Evolutionary conservation across 2,113 vertebrate species (phyloP), one percentile per base, ranked within the genome.

Genomic region (Hypanus sabinus): DNA sequence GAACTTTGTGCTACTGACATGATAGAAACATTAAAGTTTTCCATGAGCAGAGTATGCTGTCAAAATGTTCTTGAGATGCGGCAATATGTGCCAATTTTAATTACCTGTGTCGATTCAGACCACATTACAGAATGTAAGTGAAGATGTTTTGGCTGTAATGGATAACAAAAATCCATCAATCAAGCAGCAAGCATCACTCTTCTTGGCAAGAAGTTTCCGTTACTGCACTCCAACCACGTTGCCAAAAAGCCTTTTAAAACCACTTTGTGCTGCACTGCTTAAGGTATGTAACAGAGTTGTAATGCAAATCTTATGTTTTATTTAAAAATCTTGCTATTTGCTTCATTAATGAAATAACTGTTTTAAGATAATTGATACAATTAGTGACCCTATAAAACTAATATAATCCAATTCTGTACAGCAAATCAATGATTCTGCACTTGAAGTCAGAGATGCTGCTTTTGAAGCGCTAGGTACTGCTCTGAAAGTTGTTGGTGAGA

Each of bases 121-220:
- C 16, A 98, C 97, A 1, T 95, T 99, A 20, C 98, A 99, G 96
- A 99, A 98, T 94, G 96, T 99, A 94, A 98, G 98, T 38, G 99
- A 99, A 95, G 99, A 99, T 95, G 94, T 99, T 76, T 96, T 99
- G 95, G 97, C 95, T 77, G 99, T 99, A 94, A 99, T 99, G 99
- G 99, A 99, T 96, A 99, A 99, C 96, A 99, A 99, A 96, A 99
- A 99, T 94, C 99, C 99, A 11, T 98, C 98, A 60, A 99, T 99
- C 94, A 99, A 99, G 95, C 99, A 99, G 68, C 99, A 99, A 95
- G 98, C 99, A 0, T 99, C 99, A 14, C 96, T 99, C 46, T 99
- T 99, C 95, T 97, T 99, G 95, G 98, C 98, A 93, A 98, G 99
- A 96, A 98, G 98, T 94, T 99, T 99, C 95, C 97, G 97, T 94